These are phyloP conservation scores for Buphagus erythrorhynchus DNA, from an alignment of 2,797 vertebrate species.

Conservation along the genomic window DNA sequence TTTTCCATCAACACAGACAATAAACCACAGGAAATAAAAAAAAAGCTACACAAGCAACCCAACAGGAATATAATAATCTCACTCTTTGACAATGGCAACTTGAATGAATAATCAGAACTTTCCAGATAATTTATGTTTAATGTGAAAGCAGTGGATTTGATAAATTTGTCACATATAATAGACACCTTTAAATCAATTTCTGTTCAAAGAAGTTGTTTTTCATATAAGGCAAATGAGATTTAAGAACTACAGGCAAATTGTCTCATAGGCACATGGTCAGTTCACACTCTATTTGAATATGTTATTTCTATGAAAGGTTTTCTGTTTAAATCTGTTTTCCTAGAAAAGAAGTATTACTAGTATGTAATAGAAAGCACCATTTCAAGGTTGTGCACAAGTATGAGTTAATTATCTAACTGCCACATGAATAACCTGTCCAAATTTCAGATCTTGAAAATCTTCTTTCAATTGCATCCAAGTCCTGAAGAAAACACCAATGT, in stretches of 20 bases:
- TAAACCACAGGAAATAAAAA: not conserved
- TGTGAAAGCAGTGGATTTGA: not conserved
- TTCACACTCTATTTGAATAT: not conserved
- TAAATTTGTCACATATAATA: not conserved
- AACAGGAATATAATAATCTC: not conserved
- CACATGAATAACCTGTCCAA: not conserved
- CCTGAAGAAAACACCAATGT: not conserved
- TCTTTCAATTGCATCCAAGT: not conserved
- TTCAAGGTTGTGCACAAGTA: not conserved
- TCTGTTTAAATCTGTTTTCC: not conserved
- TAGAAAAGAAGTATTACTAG: not conserved
- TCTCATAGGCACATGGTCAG: not conserved
- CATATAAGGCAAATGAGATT: not conserved
- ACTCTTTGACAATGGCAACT: not conserved
- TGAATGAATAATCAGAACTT: not conserved
- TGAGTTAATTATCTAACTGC: not conserved
- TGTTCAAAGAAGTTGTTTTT: not conserved
- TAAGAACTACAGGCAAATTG: not conserved
- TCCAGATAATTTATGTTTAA: not conserved
- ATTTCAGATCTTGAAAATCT: not conserved
- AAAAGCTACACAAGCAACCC: not conserved
- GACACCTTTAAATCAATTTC: not conserved
- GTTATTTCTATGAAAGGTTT: not conserved
- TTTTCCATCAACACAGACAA: not conserved
- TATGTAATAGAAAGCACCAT: not conserved